Percentiles rank a stretch among this genome's conserved stretches.
Conservation (phyloP, 2,797 vertebrate genomes). For the Oryzias dopingdopingensis region DNA sequence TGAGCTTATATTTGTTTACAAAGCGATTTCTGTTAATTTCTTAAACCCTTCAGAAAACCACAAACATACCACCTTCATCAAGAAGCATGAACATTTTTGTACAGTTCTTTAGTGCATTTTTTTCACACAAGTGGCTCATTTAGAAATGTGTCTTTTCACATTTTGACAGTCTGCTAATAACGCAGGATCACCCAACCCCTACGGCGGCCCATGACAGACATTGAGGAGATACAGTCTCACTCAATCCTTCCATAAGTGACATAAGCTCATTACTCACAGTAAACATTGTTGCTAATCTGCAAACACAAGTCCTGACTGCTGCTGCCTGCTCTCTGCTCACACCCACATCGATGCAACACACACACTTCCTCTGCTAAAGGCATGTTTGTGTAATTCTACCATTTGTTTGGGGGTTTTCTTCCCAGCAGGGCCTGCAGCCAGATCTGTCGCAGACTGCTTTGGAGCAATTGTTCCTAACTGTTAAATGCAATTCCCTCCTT, state of each 20-base stretch:
- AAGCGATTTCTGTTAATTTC: slow-evolving; percentile 37
- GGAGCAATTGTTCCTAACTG: slow-evolving; percentile 11
- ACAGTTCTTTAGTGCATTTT: slow-evolving; percentile 1
- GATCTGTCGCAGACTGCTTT: not conserved
- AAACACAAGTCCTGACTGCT: slow-evolving; percentile 51
- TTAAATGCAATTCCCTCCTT: not conserved
- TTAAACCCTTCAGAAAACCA: slow-evolving; percentile 1
- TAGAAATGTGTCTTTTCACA: slow-evolving; percentile 24
- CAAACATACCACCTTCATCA: slow-evolving; percentile 24
- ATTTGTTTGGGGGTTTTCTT: slow-evolving; percentile 35
- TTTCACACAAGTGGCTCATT: slow-evolving; percentile 14
- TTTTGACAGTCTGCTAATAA: slow-evolving; percentile 27
- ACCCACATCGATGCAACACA: slow-evolving; percentile 24
- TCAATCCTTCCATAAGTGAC: slow-evolving; percentile 47
- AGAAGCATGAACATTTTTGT: slow-evolving; percentile 2
- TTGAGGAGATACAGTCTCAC: slow-evolving; percentile 38
- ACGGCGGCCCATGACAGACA: slow-evolving; percentile 24
- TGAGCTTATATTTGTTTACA: slow-evolving; percentile 46
- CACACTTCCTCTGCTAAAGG: slow-evolving; percentile 30
- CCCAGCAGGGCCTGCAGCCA: slow-evolving; percentile 8
- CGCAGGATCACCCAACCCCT: slow-evolving; percentile 27
- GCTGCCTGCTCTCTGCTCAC: slow-evolving; percentile 39
- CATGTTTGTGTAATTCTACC: slow-evolving; percentile 47
- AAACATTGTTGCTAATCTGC: slow-evolving; percentile 53
- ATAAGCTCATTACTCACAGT: slow-evolving; percentile 53